Percentiles rank a stretch among this genome's conserved stretches.
Conservation (phyloP, 2,888 invertebrate species). For the Galerucella nymphaeae region DNA sequence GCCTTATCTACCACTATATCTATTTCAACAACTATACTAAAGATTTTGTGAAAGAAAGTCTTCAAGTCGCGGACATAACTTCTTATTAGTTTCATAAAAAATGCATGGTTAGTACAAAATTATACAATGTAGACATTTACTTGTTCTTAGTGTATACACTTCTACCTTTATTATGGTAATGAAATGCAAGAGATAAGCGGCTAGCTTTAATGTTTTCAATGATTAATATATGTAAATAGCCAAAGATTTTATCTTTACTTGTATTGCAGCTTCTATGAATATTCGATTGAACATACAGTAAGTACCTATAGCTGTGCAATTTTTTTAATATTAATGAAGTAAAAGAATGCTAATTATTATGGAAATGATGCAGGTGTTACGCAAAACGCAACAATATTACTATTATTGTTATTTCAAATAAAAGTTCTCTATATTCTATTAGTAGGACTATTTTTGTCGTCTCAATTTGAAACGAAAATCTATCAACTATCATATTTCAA, state of each 20-base stretch:
- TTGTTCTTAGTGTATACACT: conserved; percentile 3
- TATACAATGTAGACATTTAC: background rate
- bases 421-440: too few species aligned
- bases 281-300: background rate
- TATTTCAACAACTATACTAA: too few species aligned
- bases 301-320: background rate
- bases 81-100: too few species aligned
- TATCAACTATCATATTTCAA: conserved; percentile 1
- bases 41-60: too few species aligned
- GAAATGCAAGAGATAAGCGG: background rate
- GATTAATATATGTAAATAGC: conserved; percentile 14
- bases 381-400: too few species aligned
- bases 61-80: too few species aligned
- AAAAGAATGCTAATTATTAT: background rate
- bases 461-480: too few species aligned
- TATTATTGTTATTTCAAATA: too few species aligned
- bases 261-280: conserved; percentile 6
- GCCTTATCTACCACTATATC: too few species aligned
- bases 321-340: background rate
- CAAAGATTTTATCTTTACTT: conserved; percentile 2
- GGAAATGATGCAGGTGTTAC: background rate
- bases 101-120: background rate
- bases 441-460: too few species aligned
- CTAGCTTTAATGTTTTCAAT: conserved; percentile 16
- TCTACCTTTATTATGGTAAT: conserved; percentile 25